Evolutionary conservation across 2,113 vertebrate genomes (phyloP).

Genomic region (Mola mola): DNA sequence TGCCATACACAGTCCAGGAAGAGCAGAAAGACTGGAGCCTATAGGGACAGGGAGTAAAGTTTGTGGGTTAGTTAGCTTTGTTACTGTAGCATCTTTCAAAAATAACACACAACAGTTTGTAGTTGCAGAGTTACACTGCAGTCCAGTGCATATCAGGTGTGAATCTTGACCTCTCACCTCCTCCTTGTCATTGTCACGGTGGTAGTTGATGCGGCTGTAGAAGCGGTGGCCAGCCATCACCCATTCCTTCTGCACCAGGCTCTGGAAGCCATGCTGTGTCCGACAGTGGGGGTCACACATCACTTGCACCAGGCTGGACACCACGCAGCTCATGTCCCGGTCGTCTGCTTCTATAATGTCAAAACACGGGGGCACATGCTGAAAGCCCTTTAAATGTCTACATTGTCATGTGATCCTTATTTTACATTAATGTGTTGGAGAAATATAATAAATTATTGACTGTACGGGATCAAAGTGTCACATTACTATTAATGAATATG

Average conservation of each 20-base stretch:
- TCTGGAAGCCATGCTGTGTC: slow-evolving; percentile 88
- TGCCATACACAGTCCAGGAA: slow-evolving; percentile 97
- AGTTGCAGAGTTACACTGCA: no score
- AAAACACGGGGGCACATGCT: not conserved
- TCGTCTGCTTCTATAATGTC: slow-evolving; percentile 85
- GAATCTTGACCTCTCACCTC: slow-evolving; percentile 75
- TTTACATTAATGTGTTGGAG: no score
- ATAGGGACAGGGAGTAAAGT: not conserved
- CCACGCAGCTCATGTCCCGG: slow-evolving; percentile 90
- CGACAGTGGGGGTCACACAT: slow-evolving; percentile 88
- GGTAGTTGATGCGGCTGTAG: slow-evolving; percentile 83
- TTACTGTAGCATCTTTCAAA: no score
- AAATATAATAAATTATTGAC: no score
- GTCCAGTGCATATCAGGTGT: not conserved
- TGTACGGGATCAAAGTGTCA: no score
- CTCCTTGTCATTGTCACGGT: slow-evolving; percentile 80
- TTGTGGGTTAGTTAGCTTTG: no score
- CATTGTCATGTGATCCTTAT: not conserved
- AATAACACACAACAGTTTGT: not conserved
- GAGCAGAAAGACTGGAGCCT: slow-evolving; percentile 93
- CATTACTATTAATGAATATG: no score
- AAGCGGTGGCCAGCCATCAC: slow-evolving; percentile 92
- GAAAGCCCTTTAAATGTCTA: not conserved
- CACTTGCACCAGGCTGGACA: slow-evolving; percentile 93
- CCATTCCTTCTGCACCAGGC: slow-evolving; percentile 94